Percentiles rank a stretch among this genome's conserved stretches.
phyloP scores from a whole-genome alignment of 2,888 invertebrate species.

The Agrochola lota region DNA sequence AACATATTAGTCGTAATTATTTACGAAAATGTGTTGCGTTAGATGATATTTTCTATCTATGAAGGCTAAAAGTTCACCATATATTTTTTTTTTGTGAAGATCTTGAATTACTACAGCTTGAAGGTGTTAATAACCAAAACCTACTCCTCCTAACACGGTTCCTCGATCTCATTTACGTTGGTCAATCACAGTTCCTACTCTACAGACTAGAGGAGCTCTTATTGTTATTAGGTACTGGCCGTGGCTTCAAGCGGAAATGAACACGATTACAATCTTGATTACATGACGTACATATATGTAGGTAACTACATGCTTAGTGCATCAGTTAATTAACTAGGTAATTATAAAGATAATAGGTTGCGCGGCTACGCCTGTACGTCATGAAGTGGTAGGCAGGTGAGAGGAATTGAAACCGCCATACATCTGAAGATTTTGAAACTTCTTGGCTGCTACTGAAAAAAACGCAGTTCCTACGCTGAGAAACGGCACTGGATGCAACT shows the following conservation, averaged over 20 bases:
- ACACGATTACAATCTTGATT: conserved; percentile 49
- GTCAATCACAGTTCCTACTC: background rate
- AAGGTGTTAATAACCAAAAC: no score
- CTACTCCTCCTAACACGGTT: background rate
- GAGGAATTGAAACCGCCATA: no score
- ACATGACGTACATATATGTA: conserved; percentile 13
- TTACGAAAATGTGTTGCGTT: no score
- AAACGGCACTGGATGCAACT: no score
- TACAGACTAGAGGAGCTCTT: background rate
- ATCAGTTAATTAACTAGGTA: conserved; percentile 40
- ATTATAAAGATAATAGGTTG: conserved; percentile 25
- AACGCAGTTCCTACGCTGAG: no score
- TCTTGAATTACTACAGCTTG: background rate
- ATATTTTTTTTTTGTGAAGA: background rate
- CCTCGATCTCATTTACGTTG: background rate
- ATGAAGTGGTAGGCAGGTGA: background rate
- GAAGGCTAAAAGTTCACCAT: background rate
- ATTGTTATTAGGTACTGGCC: conserved; percentile 25
- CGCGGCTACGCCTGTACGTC: background rate
- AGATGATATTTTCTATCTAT: background rate
- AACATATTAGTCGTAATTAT: no score
- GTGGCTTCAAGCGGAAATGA: conserved; percentile 44
- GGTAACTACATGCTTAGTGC: background rate
- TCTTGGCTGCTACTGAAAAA: no score
- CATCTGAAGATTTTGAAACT: background rate